These are phyloP conservation scores for Taenaris catops DNA, from an alignment of 2,888 invertebrate genomes.

Conservation along the genomic window DNA sequence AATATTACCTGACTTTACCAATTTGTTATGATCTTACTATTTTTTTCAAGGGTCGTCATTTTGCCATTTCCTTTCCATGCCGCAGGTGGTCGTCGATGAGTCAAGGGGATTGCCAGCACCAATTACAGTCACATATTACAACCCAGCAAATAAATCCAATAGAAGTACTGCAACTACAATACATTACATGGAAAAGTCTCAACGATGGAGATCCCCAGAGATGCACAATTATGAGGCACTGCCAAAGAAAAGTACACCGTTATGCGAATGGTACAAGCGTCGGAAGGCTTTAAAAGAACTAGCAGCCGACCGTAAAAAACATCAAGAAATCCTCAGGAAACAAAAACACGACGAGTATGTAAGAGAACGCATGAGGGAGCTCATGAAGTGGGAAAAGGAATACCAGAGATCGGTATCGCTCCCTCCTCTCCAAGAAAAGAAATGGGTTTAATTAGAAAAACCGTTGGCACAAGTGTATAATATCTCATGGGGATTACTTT, in stretches of 20 bases:
- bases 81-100: constrained; percentile 31
- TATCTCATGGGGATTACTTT: too few species aligned
- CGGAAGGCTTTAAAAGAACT: constrained; percentile 27
- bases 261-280: constrained; percentile 33
- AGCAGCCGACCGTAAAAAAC: constrained; percentile 17
- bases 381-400: constrained; percentile 19
- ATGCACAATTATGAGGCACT: constrained; percentile 7
- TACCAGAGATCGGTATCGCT: constrained; percentile 6
- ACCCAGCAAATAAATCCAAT: constrained; percentile 17
- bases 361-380: constrained; percentile 18
- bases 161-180: constrained; percentile 20
- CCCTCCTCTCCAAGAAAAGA: constrained; percentile 13
- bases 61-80: too few species aligned
- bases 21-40: too few species aligned
- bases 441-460: too few species aligned
- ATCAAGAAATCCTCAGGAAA: constrained; percentile 19
- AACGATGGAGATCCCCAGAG: constrained; percentile 9
- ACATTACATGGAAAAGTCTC: constrained; percentile 17
- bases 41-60: too few species aligned
- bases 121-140: constrained; percentile 31
- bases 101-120: constrained; percentile 32
- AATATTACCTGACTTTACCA: too few species aligned
- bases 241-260: constrained; percentile 7
- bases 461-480: too few species aligned
- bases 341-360: constrained; percentile 20